Evolutionary conservation across 1,140 invertebrate genomes (phyloP), one percentile per base, ranked within the genome.

Genomic region (Hycleus phaleratus): DNA sequence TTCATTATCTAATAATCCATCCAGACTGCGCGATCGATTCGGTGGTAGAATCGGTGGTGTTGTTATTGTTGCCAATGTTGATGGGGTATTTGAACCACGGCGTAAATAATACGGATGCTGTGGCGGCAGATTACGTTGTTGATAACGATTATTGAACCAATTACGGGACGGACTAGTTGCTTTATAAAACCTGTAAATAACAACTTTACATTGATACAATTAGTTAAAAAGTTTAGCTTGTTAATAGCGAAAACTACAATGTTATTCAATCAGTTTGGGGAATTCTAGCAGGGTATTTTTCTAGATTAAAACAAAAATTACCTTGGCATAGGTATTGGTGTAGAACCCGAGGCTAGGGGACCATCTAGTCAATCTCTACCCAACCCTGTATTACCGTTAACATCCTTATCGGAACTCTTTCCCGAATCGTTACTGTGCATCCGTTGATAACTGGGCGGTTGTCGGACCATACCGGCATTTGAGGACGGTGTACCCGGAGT

Each of bases 371-470:
- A 87, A 79, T 87, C 83, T 69, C 75, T 68, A 49, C 71, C 68
- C 46, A 68, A 65, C 5, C 72, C 73, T 3, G 74, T 74, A 71
- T 68, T 73, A 9, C 69, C 72, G 56, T 72, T 73, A 8, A 70
- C 68, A 57, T 87, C 83, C 71, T 88, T 88, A 63, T 89, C 87
- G 54, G 82, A 86, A 25, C 82, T 80, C 61, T 86, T 84, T 11
- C 77, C 83, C 61, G 82, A 83, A 68, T 93, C 89, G 67, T 86
- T 91, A 71, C 88, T 91, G 70, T 87, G 86, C 82, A 90, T 91
- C 60, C 90, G 79, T 68, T 91, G 89, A 74, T 90, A 93, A 67
- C 76, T 84, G 0, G 86, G 85, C 11, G 83, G 82, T 46, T 82
- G 83, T 63, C 81, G 77, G 5, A 73, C 77, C 52, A 85, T 77